Conservation (phyloP, 2,888 invertebrate species). For the Polydrusus cervinus region DNA sequence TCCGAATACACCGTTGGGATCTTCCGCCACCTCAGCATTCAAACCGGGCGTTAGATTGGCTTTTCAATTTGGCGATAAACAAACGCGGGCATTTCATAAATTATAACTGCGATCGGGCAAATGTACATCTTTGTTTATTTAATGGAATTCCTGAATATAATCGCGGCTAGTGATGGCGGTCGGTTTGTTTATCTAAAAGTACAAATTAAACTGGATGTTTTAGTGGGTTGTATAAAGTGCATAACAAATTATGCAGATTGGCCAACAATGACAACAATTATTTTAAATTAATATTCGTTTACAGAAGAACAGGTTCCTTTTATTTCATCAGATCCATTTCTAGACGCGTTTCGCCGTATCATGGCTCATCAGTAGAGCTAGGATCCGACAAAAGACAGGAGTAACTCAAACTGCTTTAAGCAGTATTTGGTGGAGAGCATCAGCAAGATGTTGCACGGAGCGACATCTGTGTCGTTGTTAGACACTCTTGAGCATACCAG, state of each 20-base stretch:
- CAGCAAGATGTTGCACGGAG: no score
- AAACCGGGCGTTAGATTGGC: constrained; percentile 10
- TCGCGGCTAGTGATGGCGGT: constrained; percentile 36
- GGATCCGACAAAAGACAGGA: no score
- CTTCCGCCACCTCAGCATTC: constrained; percentile 22
- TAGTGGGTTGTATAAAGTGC: background rate
- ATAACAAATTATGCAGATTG: background rate
- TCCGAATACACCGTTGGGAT: constrained; percentile 4
- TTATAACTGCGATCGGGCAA: constrained; percentile 35
- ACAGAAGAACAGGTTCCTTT: no score
- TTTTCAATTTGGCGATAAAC: constrained; percentile 17
- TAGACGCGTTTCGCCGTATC: no score
- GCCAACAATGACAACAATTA: background rate
- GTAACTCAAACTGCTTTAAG: no score
- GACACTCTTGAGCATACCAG: no score
- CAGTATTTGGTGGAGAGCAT: no score
- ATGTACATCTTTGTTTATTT: constrained; percentile 41
- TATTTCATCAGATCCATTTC: no score
- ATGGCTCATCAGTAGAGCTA: no score
- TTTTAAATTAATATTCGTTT: no score
- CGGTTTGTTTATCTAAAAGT: constrained; percentile 35
- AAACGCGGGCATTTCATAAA: constrained; percentile 28
- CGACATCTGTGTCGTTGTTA: no score
- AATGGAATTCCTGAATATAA: constrained; percentile 41
- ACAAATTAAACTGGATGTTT: constrained; percentile 39